Base-by-base conservation (phyloP, 2,888 invertebrate species). In the Agrochola litura region DNA sequence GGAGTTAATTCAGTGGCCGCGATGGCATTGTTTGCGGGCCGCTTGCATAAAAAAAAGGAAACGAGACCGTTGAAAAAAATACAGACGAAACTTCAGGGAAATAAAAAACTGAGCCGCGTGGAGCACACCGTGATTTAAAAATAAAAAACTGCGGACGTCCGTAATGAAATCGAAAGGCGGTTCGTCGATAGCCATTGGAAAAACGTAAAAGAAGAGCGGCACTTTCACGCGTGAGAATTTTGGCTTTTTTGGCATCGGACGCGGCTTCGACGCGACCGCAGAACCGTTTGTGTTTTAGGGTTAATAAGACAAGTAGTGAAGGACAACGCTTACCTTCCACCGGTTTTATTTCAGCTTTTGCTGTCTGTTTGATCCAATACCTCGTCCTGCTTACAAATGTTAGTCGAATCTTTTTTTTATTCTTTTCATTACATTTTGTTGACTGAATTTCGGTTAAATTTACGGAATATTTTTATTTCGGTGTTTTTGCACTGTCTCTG, bases 91-190 rank as follows among this genome's bases (percentile, higher is more conserved):
- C 92, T 91, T 92, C 90, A 91, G 92, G 92, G 93, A 92, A 94
- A 93, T 93, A 94, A 95, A 94, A 95, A 94, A 93, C 89, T 90
- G 90, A 90, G 91, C 92, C 91, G 95, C 94, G 94, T 92, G 94
- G 94, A 93, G 94, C 94, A 92, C 92, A 93, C 92, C 93, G 95
- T 95, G 96, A 96, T 96, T 96, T 96, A 96, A 96, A 96, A 96
- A 96, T 95, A 96, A 96, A 96, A 96, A 96, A 93, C 91, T 89
- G 89, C 94, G 95, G 95, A 96, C 92, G 96, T 95, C 94, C 96
- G 96, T 96, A 96, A 96, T 96, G 96, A 96, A 96, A 96, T 96
- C 96, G 96, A 96, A 96, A 96, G 96, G 96, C 93, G 95, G 96
- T 96, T 95, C 95, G 96, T 96, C 96, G 96, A 96, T 96, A 94